Evolutionary conservation across 2,888 invertebrate genomes (phyloP).

Genomic region (Drosophila fungiperda): DNA sequence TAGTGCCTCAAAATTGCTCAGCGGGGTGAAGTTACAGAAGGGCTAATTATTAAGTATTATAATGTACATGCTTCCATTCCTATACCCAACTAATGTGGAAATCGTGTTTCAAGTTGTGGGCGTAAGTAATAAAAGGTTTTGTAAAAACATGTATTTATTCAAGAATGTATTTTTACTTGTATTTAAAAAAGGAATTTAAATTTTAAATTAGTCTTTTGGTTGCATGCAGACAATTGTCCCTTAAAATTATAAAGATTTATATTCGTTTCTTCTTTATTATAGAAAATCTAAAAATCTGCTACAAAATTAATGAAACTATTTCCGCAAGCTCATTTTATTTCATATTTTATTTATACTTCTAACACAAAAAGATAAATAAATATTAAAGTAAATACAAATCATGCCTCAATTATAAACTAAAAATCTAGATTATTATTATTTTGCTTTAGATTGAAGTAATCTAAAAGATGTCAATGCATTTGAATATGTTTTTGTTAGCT

Average conservation of each 20-base stretch:
- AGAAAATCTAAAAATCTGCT: neutral
- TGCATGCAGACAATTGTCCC: neutral
- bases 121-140: neutral
- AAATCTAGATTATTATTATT: neutral
- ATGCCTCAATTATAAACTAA: neutral
- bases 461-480: neutral
- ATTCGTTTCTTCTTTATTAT: neutral
- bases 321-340: no score
- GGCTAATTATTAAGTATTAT: slow-evolving; percentile 4
- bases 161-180: neutral
- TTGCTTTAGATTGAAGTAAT: neutral
- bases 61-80: neutral
- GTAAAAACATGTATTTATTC: neutral
- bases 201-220: neutral
- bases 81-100: slow-evolving; percentile 33
- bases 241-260: neutral
- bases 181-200: neutral
- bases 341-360: no score
- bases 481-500: neutral
- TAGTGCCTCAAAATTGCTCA: slow-evolving; percentile 21
- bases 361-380: neutral
- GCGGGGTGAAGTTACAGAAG: slow-evolving; percentile 23
- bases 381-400: neutral
- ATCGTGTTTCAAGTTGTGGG: slow-evolving; percentile 26
- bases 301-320: neutral